These are phyloP conservation scores for Epicampocera succincta DNA, from an alignment of 2,888 invertebrate genomes.

Conservation along the genomic window DNA sequence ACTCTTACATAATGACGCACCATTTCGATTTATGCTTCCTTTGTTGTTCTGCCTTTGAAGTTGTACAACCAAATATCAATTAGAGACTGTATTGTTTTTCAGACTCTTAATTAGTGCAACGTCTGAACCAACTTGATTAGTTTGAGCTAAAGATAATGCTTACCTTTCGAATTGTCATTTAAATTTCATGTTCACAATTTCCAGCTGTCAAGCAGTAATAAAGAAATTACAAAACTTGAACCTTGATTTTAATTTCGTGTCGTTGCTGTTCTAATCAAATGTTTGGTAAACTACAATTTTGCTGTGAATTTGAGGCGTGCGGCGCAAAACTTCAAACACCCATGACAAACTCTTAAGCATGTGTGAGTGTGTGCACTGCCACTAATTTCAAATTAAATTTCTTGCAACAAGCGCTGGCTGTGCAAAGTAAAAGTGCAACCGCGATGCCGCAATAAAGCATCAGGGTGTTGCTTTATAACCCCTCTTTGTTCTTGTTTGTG, in stretches of 20 bases:
- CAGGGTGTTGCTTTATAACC: not conserved
- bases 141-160: not conserved
- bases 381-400: slow-evolving; percentile 43
- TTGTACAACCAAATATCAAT: too few species aligned
- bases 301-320: not conserved
- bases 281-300: not conserved
- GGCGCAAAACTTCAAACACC: not conserved
- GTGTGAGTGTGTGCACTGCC: not conserved
- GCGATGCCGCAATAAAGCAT: slow-evolving; percentile 5
- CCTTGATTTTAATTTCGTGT: not conserved
- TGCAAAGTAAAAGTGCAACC: not conserved
- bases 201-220: not conserved
- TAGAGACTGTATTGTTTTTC: too few species aligned
- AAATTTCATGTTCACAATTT: not conserved
- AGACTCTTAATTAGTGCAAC: too few species aligned
- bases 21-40: too few species aligned
- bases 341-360: not conserved
- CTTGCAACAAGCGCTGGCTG: not conserved
- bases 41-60: too few species aligned
- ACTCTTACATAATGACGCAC: too few species aligned
- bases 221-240: not conserved
- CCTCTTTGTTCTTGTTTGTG: not conserved
- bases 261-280: slow-evolving; percentile 2
- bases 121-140: too few species aligned
- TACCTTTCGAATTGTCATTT: not conserved